A percentile compares a stretch with the other conserved stretches of the same genome.
phyloP scores from a whole-genome alignment of 2,888 invertebrate species.

The Calameuta filiformis region DNA sequence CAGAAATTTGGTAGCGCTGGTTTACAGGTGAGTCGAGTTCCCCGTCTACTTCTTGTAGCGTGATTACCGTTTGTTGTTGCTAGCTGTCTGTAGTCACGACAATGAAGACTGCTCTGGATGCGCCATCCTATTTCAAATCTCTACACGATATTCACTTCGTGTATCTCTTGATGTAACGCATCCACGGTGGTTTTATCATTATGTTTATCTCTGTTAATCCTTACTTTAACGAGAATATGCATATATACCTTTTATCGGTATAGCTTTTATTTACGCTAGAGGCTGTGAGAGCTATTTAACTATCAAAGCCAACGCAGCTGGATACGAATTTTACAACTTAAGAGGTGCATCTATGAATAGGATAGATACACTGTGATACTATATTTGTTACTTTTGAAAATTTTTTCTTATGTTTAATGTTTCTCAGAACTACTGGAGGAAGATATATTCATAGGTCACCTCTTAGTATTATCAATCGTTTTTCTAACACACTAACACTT shows the following conservation, averaged over 20 bases:
- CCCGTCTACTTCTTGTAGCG: not conserved
- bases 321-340: not conserved
- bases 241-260: not conserved
- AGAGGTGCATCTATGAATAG: not conserved
- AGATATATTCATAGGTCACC: not conserved
- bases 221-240: not conserved
- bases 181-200: not conserved
- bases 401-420: not conserved
- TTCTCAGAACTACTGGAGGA: too few species aligned
- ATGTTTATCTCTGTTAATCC: not conserved
- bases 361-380: not conserved
- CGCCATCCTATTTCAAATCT: not conserved
- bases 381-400: not conserved
- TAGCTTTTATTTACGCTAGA: not conserved
- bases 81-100: not conserved
- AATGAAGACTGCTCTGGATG: not conserved
- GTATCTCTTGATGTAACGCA: not conserved
- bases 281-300: not conserved
- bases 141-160: not conserved
- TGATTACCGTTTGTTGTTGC: not conserved
- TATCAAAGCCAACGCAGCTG: not conserved
- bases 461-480: constrained; percentile 12
- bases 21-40: constrained; percentile 50
- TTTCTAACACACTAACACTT: constrained; percentile 58
- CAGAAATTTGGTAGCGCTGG: constrained; percentile 76